Evolutionary conservation across 2,888 invertebrate genomes (phyloP).

Genomic region (Timema podura): DNA sequence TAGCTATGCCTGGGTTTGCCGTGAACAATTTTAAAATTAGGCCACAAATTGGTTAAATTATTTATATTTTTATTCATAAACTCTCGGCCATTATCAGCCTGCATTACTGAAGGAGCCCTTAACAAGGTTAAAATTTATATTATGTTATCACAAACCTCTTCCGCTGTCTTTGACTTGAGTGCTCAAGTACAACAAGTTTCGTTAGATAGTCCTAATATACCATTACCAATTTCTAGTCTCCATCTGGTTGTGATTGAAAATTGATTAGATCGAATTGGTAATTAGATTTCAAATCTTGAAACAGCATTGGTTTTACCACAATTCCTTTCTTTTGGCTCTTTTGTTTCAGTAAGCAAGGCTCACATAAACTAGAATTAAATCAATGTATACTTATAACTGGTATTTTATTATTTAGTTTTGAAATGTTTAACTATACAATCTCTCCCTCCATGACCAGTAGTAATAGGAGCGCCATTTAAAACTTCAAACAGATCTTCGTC

Average conservation of each 20-base stretch:
- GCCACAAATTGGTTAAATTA: background rate
- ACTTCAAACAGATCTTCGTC: too few relatives aligned
- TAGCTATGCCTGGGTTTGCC: background rate
- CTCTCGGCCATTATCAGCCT: slow-evolving; percentile 27
- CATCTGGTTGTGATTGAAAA: slow-evolving; percentile 39
- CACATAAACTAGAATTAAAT: too few relatives aligned
- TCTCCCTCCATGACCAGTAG: too few relatives aligned
- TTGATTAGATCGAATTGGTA: slow-evolving; percentile 43
- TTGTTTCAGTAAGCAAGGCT: too few relatives aligned
- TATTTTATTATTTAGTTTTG: too few relatives aligned
- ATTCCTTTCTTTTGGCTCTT: too few relatives aligned
- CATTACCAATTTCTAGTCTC: slow-evolving; percentile 41
- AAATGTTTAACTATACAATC: too few relatives aligned
- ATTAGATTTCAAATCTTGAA: slow-evolving; percentile 29
- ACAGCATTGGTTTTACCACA: too few relatives aligned
- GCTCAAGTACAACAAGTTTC: slow-evolving; percentile 42
- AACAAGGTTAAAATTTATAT: slow-evolving; percentile 21
- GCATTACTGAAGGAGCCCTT: slow-evolving; percentile 41
- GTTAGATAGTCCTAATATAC: slow-evolving; percentile 43
- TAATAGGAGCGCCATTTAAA: too few relatives aligned
- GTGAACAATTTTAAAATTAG: slow-evolving; percentile 10
- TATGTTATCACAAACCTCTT: slow-evolving; percentile 40
- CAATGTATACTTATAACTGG: too few relatives aligned
- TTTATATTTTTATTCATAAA: background rate
- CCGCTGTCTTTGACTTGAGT: slow-evolving; percentile 39